Evolutionary conservation across 2,888 invertebrate genomes (phyloP).

Genomic region (Luperina nickerlii): DNA sequence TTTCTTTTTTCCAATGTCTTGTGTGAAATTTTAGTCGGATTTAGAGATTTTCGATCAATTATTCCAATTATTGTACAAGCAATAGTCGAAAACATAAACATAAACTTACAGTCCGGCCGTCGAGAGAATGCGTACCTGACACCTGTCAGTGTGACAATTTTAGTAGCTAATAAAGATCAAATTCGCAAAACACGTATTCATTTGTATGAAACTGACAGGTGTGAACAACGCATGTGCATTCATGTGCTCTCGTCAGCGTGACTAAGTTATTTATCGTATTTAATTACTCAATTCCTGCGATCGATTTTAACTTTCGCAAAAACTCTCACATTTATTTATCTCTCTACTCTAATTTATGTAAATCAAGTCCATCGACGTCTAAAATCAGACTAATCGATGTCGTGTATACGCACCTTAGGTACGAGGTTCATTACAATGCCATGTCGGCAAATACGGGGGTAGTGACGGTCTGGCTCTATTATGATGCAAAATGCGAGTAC

Average conservation of each 20-base stretch:
- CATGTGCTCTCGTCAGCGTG: background rate
- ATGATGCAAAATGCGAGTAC: slow-evolving; percentile 54
- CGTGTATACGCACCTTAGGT: slow-evolving; percentile 44
- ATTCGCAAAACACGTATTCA: background rate
- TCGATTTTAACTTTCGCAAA: background rate
- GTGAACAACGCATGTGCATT: background rate
- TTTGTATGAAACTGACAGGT: background rate
- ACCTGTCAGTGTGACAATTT: background rate
- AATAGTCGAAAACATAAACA: background rate
- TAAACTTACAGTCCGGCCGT: background rate
- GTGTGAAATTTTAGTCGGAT: background rate
- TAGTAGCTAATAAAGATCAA: background rate
- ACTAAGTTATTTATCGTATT: background rate
- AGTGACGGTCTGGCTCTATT: slow-evolving; percentile 49
- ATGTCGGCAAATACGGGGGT: slow-evolving; percentile 56
- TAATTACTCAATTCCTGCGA: background rate
- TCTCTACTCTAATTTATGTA: background rate
- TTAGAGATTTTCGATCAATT: background rate
- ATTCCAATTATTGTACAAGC: background rate
- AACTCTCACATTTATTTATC: background rate
- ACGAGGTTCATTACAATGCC: slow-evolving; percentile 59
- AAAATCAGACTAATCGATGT: slow-evolving; percentile 28
- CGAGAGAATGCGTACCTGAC: too few species aligned
- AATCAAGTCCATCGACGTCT: slow-evolving; percentile 22
- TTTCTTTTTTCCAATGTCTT: background rate